phyloP scores from a whole-genome alignment of 2,797 vertebrate genomes.

The Thalassophryne amazonica region DNA sequence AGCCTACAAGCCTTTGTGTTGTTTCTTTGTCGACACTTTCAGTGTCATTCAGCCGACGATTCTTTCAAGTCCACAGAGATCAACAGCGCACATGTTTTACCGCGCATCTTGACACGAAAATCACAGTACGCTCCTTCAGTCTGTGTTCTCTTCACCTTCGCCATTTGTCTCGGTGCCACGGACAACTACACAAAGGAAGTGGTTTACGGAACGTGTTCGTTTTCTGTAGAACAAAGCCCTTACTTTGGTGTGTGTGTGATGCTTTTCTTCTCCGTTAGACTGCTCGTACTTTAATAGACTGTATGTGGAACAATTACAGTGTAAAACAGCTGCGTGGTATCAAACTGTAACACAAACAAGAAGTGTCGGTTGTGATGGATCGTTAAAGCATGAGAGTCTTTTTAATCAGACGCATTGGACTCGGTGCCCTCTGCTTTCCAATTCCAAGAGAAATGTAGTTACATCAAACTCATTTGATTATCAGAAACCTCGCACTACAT shows the following conservation, averaged over 20 bases:
- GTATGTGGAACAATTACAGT: slow-evolving; percentile 29
- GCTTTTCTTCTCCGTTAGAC: slow-evolving; percentile 16
- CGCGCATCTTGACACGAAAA: background rate
- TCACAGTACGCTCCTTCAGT: background rate
- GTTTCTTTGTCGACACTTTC: slow-evolving; percentile 2
- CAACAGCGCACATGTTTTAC: slow-evolving; percentile 3
- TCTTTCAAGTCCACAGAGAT: slow-evolving; percentile 14
- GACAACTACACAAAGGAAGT: slow-evolving; percentile 34
- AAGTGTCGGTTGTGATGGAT: slow-evolving; percentile 10
- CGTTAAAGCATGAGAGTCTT: slow-evolving; percentile 27
- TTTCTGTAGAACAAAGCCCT: slow-evolving; percentile 13
- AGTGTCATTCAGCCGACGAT: slow-evolving; percentile 2
- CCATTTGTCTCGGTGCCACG: slow-evolving; percentile 32
- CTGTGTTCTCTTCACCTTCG: background rate
- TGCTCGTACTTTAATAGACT: slow-evolving; percentile 26
- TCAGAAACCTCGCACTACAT: slow-evolving; percentile 61
- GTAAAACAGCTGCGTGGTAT: slow-evolving; percentile 8
- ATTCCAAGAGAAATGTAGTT: slow-evolving; percentile 63
- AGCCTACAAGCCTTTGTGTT: background rate
- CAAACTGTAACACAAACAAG: slow-evolving; percentile 17
- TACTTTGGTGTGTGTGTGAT: slow-evolving; percentile 7
- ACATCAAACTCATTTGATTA: slow-evolving; percentile 59
- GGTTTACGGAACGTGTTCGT: slow-evolving; percentile 14
- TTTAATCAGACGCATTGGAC: slow-evolving; percentile 43
- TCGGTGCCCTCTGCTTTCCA: slow-evolving; percentile 38